phyloP scores from a whole-genome alignment of 1,140 invertebrate species.

The Centruroides sculpturatus region DNA sequence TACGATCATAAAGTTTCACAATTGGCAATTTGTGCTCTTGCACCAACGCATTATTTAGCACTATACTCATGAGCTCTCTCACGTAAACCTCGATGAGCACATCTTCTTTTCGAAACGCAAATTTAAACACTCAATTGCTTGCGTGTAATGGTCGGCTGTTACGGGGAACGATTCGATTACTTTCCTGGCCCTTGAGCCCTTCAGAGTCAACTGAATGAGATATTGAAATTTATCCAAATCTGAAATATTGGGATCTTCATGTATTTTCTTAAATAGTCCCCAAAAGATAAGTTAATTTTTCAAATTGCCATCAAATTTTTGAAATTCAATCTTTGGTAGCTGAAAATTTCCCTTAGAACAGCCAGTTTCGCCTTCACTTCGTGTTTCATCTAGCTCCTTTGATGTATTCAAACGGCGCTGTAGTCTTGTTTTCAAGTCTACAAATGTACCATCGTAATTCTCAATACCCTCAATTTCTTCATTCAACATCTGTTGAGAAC shows the following conservation, averaged over 20 bases:
- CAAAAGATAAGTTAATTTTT: slow-evolving; percentile 1
- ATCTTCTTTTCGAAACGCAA: slow-evolving; percentile 11
- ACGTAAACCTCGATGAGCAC: slow-evolving; percentile 14
- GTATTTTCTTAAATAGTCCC: neutral
- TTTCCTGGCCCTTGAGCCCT: slow-evolving; percentile 1
- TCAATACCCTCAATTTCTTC: too few relatives aligned
- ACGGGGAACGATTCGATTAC: slow-evolving; percentile 15
- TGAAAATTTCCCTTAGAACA: neutral
- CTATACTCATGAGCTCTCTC: too few relatives aligned
- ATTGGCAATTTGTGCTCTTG: too few relatives aligned
- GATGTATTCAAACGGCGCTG: too few relatives aligned
- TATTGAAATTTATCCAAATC: slow-evolving; percentile 1
- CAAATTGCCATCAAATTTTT: slow-evolving; percentile 1
- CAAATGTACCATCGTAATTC: too few relatives aligned
- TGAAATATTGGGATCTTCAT: neutral
- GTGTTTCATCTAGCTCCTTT: too few relatives aligned
- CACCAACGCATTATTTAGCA: too few relatives aligned
- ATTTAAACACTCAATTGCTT: slow-evolving; percentile 15
- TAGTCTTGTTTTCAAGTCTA: too few relatives aligned
- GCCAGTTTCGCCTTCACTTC: neutral
- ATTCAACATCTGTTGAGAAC: too few relatives aligned
- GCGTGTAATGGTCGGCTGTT: slow-evolving; percentile 9
- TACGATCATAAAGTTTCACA: too few relatives aligned
- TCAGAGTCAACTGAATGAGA: neutral
- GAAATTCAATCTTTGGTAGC: neutral